Evolutionary conservation across 2,888 invertebrate genomes (phyloP).

Genomic region (Lampropteryx suffumata): DNA sequence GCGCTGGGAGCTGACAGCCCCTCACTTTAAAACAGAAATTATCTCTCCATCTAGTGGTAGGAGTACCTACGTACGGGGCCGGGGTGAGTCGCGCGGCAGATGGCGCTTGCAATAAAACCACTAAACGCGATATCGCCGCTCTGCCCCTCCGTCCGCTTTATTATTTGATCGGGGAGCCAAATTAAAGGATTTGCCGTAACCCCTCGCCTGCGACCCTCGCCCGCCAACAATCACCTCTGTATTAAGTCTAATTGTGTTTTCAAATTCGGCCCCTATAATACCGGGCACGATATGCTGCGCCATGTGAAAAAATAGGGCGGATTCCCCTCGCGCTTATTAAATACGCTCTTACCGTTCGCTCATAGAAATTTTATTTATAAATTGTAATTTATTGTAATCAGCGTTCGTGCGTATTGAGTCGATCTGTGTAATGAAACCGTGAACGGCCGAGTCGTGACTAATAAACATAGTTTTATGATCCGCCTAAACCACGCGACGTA

Average conservation of each 20-base stretch:
- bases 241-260: slow-evolving; percentile 84
- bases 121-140: slow-evolving; percentile 80
- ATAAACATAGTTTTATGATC: slow-evolving; percentile 62
- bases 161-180: slow-evolving; percentile 83
- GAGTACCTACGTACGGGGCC: slow-evolving; percentile 41
- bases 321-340: slow-evolving; percentile 71
- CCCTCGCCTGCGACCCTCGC: slow-evolving; percentile 76
- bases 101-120: slow-evolving; percentile 83
- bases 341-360: slow-evolving; percentile 57
- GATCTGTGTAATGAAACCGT: slow-evolving; percentile 55
- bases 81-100: slow-evolving; percentile 70
- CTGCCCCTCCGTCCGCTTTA: slow-evolving; percentile 75
- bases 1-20: slow-evolving; percentile 58
- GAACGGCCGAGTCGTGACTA: slow-evolving; percentile 61
- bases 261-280: slow-evolving; percentile 76
- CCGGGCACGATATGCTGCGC: slow-evolving; percentile 60
- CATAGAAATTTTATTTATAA: slow-evolving; percentile 42
- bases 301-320: slow-evolving; percentile 78
- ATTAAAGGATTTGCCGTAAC: slow-evolving; percentile 82
- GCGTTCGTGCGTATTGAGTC: slow-evolving; percentile 54
- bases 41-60: slow-evolving; percentile 70
- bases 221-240: slow-evolving; percentile 82
- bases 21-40: slow-evolving; percentile 74
- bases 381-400: slow-evolving; percentile 44
- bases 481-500: slow-evolving; percentile 57